These are phyloP conservation scores for Speoplatyrhinus poulsoni DNA, from an alignment of 2,113 vertebrate species.

Conservation along the genomic window DNA sequence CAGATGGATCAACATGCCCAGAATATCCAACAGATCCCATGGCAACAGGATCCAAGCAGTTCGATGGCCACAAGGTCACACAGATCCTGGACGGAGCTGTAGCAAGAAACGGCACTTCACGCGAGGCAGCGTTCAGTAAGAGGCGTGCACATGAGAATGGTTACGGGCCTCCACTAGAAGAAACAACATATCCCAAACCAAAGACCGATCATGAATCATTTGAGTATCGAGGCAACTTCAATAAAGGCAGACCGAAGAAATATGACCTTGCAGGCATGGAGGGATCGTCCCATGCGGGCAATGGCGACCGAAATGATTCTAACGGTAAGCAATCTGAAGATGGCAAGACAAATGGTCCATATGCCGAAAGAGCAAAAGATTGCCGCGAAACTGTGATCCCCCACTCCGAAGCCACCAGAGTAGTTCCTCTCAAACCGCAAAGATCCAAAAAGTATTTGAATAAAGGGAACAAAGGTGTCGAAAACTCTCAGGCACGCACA, in stretches of 20 bases:
- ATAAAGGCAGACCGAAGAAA: slow-evolving; percentile 29
- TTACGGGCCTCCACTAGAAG: slow-evolving; percentile 46
- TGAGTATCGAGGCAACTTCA: slow-evolving; percentile 22
- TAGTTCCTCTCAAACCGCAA: slow-evolving; percentile 78
- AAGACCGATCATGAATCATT: slow-evolving; percentile 9
- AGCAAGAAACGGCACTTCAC: slow-evolving; percentile 34
- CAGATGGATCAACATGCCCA: slow-evolving; percentile 16
- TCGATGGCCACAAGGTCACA: not conserved
- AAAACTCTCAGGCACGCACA: slow-evolving; percentile 38
- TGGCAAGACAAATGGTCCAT: slow-evolving; percentile 41
- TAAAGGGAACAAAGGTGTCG: slow-evolving; percentile 64
- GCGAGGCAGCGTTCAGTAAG: slow-evolving; percentile 27
- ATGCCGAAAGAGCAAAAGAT: slow-evolving; percentile 39
- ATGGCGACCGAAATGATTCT: not conserved
- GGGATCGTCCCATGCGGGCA: slow-evolving; percentile 37
- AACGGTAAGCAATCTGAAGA: slow-evolving; percentile 20
- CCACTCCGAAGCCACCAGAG: slow-evolving; percentile 64
- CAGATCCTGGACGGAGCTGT: slow-evolving; percentile 9
- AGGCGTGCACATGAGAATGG: slow-evolving; percentile 68
- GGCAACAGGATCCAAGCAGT: not conserved
- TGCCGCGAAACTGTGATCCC: slow-evolving; percentile 45
- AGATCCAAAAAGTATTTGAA: slow-evolving; percentile 76
- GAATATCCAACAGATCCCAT: slow-evolving; percentile 24
- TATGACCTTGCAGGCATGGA: slow-evolving; percentile 11
- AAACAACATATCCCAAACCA: slow-evolving; percentile 31